Conservation (phyloP, 2,797 vertebrate species). For the Petrocephalus sullivani region DNA sequence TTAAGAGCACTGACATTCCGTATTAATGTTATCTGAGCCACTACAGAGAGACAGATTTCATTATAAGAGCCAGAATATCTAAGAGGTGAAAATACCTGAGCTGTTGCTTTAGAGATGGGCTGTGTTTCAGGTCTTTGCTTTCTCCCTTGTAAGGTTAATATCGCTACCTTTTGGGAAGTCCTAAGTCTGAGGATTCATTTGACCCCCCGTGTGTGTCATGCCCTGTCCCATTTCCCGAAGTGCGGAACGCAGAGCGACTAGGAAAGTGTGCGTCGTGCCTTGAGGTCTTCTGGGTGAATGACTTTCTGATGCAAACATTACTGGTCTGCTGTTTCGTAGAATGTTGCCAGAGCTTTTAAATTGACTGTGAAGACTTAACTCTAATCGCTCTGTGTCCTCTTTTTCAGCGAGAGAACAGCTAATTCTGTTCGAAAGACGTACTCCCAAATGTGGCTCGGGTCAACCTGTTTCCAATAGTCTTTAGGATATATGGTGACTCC, state of each 20-base stretch:
- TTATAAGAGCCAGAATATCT: neutral
- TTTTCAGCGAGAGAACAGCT: slow-evolving; percentile 10
- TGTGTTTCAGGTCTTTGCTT: neutral
- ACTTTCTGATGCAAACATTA: neutral
- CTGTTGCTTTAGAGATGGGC: neutral
- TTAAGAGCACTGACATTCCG: neutral
- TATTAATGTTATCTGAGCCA: neutral
- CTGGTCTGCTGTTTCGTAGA: neutral
- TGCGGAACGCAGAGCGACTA: neutral
- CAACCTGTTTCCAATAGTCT: slow-evolving; percentile 49
- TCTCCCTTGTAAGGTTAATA: neutral
- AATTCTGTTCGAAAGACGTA: slow-evolving; percentile 15
- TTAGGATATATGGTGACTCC: slow-evolving; percentile 36
- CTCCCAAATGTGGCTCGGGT: slow-evolving; percentile 24
- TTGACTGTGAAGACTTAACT: slow-evolving; percentile 13
- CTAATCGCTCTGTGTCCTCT: slow-evolving; percentile 13
- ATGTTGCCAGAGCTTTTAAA: slow-evolving; percentile 4
- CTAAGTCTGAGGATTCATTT: neutral
- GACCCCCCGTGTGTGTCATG: neutral
- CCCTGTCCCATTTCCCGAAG: neutral
- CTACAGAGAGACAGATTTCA: neutral
- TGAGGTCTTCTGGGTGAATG: neutral
- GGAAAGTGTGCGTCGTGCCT: neutral
- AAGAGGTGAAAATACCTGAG: neutral
- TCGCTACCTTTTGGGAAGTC: neutral